These are phyloP conservation scores for Drosophila phalerata DNA, from an alignment of 2,888 invertebrate genomes.

Conservation along the genomic window DNA sequence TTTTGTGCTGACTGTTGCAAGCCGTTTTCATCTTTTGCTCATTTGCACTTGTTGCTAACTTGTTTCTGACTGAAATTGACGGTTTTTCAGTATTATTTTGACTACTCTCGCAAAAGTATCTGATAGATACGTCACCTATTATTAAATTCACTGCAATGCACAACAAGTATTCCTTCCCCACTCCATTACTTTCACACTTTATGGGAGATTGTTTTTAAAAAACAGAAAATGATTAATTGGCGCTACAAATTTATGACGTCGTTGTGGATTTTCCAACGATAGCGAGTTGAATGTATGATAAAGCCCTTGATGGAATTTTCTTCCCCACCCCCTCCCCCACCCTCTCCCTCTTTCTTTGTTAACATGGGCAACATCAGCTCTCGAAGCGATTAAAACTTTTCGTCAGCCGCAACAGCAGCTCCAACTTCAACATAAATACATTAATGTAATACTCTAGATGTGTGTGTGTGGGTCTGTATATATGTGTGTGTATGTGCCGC, in stretches of 20 bases:
- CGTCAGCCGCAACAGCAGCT: constrained; percentile 53
- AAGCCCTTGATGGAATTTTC: constrained; percentile 50
- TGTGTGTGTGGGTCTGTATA: constrained; percentile 17
- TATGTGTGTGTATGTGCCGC: constrained; percentile 25
- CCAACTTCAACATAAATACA: constrained; percentile 62
- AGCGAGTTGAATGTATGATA: constrained; percentile 78
- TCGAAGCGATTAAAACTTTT: constrained; percentile 71
- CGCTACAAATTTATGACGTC: constrained; percentile 77
- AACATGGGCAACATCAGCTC: constrained; percentile 22
- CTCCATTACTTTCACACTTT: not conserved
- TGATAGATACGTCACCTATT: constrained; percentile 60
- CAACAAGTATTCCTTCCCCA: not conserved
- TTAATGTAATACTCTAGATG: constrained; percentile 49
- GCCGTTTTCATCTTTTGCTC: constrained; percentile 31
- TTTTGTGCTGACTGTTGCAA: constrained; percentile 49
- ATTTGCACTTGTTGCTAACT: constrained; percentile 63
- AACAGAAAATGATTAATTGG: constrained; percentile 73
- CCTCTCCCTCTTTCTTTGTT: not conserved
- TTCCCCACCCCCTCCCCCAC: not conserved
- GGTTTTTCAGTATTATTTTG: constrained; percentile 7
- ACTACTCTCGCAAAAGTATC: constrained; percentile 36
- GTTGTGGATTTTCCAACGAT: constrained; percentile 53
- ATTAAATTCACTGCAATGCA: constrained; percentile 59
- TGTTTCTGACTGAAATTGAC: constrained; percentile 57
- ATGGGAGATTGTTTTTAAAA: constrained; percentile 14